Evolutionary conservation across 2,113 vertebrate species (phyloP).

Genomic region (Sula dactylatra): DNA sequence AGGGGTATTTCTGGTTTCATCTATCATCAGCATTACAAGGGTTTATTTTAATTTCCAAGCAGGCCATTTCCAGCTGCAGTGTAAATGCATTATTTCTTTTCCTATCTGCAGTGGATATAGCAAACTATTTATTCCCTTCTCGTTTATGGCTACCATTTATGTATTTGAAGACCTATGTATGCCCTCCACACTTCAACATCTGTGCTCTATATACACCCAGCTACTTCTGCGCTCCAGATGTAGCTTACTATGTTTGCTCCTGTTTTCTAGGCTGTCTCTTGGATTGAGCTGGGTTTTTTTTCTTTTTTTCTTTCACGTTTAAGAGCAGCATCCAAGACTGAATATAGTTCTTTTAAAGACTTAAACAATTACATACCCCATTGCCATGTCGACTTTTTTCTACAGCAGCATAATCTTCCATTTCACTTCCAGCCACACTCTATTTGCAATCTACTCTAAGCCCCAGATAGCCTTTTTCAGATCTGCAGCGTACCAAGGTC

Average conservation of each 20-base stretch:
- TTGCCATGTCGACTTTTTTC: neutral
- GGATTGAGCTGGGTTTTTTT: neutral
- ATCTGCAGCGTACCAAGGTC: neutral
- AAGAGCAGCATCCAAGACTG: neutral
- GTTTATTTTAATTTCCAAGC: neutral
- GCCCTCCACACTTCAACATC: neutral
- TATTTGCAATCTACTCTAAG: neutral
- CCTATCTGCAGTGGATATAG: neutral
- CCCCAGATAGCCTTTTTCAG: neutral
- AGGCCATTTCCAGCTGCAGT: neutral
- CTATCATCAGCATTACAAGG: neutral
- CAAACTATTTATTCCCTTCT: neutral
- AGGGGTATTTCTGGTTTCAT: neutral
- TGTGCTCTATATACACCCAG: neutral
- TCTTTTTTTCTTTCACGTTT: neutral
- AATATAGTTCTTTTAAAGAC: neutral
- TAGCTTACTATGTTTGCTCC: neutral
- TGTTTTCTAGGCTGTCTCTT: neutral
- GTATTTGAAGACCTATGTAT: neutral
- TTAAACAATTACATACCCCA: neutral
- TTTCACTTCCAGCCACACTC: neutral
- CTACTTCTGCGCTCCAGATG: neutral
- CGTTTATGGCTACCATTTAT: neutral
- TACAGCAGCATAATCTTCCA: neutral
- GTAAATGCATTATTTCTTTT: neutral